Evolutionary conservation across 2,113 vertebrate genomes (phyloP), one percentile per base, ranked within the genome.

Genomic region (Hyla sarda): DNA sequence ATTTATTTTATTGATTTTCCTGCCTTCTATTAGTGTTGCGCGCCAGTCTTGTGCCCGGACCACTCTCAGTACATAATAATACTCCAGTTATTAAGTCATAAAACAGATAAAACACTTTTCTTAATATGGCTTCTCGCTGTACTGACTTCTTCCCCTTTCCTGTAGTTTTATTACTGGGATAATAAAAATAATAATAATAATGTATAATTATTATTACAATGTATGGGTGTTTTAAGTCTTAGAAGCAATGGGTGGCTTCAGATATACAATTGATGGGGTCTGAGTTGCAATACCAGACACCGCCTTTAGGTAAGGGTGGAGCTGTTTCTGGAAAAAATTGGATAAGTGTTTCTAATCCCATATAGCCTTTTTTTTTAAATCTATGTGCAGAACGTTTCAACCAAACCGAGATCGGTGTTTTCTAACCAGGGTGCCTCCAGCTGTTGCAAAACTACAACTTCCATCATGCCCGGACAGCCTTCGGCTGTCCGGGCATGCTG

Each of bases 11-110:
- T 41, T 3, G 41, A 41, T 8, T 41, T 5, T 8, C 41, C 41
- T 41, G 41, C 41, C 41, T n/a, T 41, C 41, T 41, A 41, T 41
- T 3, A 8, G 3, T 5, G 41, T 8, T 41, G 8, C 41, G 41
- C 41, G 50, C 52, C 52, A 16, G 9, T 6, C 52, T 56, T 23
- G 76, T 58, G 19, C 11, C 17, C 23, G 12, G 28, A 17, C 75
- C 28, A 0, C 4, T 60, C 34, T 62, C 8, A 14, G 21, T 41
- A 45, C 34, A 34, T 37, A 45, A 37, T 62, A 41, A 45, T 80
- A 5, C 69, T 45, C 11, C 8, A n/a, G 10, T 48, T 54, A 77
- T 52, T 78, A 78, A 32, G 19, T 23, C 74, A 85, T 85, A 78
- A 78, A 77, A 52, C 19, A 45, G 52, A 78, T 54, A 54, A 25